These are phyloP conservation scores for Megalurothrips usitatus DNA, from an alignment of 2,888 invertebrate genomes.

Conservation along the genomic window DNA sequence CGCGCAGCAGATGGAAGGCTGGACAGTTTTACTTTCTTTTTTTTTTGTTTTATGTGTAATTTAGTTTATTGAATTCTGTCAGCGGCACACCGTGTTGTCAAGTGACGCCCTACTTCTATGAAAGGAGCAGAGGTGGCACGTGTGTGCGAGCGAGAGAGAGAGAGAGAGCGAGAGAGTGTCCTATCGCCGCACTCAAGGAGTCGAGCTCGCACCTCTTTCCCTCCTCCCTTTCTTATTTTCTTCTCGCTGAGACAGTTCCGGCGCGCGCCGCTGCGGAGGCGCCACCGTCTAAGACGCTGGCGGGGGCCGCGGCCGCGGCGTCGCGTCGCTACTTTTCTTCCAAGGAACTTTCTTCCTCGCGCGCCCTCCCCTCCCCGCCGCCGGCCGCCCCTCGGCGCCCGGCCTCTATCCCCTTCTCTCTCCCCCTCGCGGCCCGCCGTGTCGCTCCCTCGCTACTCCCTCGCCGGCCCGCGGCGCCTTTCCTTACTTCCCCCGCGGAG, in stretches of 20 bases:
- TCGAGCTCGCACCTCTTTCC: not conserved
- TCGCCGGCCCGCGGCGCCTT: not conserved
- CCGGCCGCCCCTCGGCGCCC: not conserved
- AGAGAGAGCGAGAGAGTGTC: too few species aligned
- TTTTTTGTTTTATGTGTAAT: too few species aligned
- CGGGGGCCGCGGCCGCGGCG: slow-evolving; percentile 17
- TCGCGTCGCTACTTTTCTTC: slow-evolving; percentile 10
- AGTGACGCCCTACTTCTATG: too few species aligned
- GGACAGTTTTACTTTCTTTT: too few species aligned
- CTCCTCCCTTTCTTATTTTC: not conserved
- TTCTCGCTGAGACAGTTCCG: not conserved
- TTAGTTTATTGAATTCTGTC: too few species aligned
- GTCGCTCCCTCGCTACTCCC: not conserved
- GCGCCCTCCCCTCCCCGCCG: not conserved
- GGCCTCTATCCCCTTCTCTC: too few species aligned
- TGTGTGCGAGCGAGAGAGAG: too few species aligned
- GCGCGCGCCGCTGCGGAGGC: not conserved
- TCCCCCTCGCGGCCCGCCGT: too few species aligned
- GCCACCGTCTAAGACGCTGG: not conserved
- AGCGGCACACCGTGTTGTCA: too few species aligned
- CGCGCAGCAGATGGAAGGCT: too few species aligned
- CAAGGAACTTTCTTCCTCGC: not conserved
- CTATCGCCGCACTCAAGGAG: not conserved
- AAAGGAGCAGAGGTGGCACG: too few species aligned
- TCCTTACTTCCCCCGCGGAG: not conserved